These are phyloP conservation scores for Astyanax mexicanus DNA, from an alignment of 2,797 vertebrate genomes.

Conservation along the genomic window DNA sequence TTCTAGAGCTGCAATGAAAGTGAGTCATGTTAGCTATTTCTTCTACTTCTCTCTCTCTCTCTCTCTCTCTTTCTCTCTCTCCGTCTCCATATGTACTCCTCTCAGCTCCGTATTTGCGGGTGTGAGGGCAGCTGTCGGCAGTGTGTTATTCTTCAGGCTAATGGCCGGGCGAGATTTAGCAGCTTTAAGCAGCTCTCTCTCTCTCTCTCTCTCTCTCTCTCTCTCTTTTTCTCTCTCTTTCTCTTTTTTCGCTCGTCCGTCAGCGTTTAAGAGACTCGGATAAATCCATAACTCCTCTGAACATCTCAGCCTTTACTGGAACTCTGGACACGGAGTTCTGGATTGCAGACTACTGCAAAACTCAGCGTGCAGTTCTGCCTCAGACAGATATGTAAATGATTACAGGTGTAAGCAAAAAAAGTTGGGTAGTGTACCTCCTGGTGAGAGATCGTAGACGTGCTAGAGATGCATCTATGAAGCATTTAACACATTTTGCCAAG, in stretches of 20 bases:
- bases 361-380: too few species aligned
- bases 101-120: conserved; percentile 3
- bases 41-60: background rate
- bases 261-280: background rate
- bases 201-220: background rate
- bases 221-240: background rate
- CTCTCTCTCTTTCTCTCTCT: conserved; percentile 8
- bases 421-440: too few species aligned
- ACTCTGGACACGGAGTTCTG: too few species aligned
- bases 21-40: conserved; percentile 66
- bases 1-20: conserved; percentile 87
- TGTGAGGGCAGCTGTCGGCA: conserved; percentile 9
- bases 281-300: background rate
- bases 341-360: too few species aligned
- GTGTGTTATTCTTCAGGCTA: conserved; percentile 3
- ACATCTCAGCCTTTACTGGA: background rate
- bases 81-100: conserved; percentile 14
- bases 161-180: background rate
- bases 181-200: background rate
- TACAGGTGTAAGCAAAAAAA: too few species aligned
- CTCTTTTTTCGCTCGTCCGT: background rate
- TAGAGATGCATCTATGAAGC: too few species aligned
- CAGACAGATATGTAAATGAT: too few species aligned
- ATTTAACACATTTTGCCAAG: too few species aligned
- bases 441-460: too few species aligned